Conservation (phyloP, 2,113 vertebrate genomes). For the Baryphthengus martii region DNA sequence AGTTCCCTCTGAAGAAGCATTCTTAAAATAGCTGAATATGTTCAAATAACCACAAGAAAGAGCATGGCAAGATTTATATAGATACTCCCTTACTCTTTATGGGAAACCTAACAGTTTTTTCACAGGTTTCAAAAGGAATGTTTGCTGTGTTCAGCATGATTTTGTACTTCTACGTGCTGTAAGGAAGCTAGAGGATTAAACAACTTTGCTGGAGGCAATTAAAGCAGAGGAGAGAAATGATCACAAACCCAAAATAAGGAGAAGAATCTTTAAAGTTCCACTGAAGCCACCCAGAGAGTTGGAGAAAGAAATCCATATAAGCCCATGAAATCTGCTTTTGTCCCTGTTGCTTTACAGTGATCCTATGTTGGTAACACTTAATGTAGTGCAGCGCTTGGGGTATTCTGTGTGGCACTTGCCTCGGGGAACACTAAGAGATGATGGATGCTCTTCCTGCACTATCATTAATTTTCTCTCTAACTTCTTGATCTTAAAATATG, state of each 20-base stretch:
- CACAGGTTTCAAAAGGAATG: too few species aligned
- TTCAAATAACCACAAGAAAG: conserved; percentile 1
- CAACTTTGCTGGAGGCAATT: neutral
- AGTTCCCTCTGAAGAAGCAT: neutral
- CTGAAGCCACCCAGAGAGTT: neutral
- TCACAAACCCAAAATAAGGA: neutral
- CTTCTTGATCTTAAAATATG: neutral
- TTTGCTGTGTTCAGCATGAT: neutral
- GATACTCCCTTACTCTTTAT: neutral
- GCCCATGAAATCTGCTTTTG: neutral
- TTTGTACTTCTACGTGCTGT: neutral
- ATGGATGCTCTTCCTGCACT: neutral
- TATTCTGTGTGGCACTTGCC: neutral
- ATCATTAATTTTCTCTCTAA: neutral
- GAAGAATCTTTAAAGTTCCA: neutral
- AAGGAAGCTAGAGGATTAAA: neutral
- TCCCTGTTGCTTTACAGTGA: neutral
- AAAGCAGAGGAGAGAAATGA: neutral
- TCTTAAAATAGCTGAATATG: neutral
- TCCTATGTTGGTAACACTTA: accelerated
- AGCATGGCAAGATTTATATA: neutral
- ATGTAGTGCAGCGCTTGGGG: accelerated
- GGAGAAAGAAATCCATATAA: neutral
- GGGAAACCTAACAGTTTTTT: too few species aligned
- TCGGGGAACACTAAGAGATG: accelerated